A percentile compares a stretch with the other conserved stretches of the same genome.
Conservation (phyloP, 2,113 vertebrate genomes). For the Octodon degus region DNA sequence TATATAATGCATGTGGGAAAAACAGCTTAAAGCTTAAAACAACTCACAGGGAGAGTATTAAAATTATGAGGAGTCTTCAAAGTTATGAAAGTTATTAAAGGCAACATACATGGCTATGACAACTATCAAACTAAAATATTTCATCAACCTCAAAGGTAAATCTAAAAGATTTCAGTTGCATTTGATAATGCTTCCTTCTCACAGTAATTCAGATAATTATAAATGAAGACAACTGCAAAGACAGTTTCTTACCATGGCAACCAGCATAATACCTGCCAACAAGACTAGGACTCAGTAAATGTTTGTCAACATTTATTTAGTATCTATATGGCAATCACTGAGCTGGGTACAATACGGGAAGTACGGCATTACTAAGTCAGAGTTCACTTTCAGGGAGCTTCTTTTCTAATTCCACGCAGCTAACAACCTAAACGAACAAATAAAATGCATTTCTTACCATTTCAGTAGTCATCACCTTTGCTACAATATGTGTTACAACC, state of each 20-base stretch:
- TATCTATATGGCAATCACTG: not conserved
- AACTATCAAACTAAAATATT: not conserved
- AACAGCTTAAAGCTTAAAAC: not conserved
- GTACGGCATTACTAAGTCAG: not conserved
- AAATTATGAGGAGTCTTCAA: not conserved
- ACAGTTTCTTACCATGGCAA: not conserved
- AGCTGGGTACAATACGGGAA: not conserved
- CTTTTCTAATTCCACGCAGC: not conserved
- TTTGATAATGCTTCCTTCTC: not conserved
- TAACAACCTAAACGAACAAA: slow-evolving; percentile 23
- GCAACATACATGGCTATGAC: not conserved
- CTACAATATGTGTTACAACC: slow-evolving; percentile 86
- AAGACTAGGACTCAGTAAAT: not conserved
- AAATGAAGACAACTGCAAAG: slow-evolving; percentile 7
- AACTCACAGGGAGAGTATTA: not conserved
- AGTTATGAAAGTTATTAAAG: not conserved
- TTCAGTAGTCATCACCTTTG: slow-evolving; percentile 85
- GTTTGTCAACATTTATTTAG: not conserved
- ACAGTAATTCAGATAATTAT: not conserved
- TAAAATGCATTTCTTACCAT: slow-evolving; percentile 81
- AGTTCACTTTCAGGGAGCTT: not conserved
- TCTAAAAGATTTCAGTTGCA: not conserved
- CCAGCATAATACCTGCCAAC: not conserved
- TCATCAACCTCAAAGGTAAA: not conserved
- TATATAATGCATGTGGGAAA: not conserved